Evolutionary conservation across 2,113 vertebrate genomes (phyloP).

Genomic region (Xenopus tropicalis): DNA sequence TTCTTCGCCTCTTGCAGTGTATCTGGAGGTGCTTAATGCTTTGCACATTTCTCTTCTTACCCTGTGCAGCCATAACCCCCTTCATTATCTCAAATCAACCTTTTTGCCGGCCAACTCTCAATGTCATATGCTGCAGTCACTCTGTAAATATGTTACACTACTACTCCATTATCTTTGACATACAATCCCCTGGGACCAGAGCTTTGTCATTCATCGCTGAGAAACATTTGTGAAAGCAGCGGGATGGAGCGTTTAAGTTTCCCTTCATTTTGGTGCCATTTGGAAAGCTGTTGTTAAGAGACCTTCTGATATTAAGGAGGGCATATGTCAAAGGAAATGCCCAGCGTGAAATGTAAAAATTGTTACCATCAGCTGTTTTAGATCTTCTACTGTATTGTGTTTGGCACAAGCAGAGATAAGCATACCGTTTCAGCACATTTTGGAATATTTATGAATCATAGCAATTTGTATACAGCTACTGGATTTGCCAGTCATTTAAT

Average conservation of each 20-base stretch:
- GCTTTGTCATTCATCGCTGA: background rate
- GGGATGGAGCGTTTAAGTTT: background rate
- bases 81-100: background rate
- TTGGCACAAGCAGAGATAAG: too few relatives aligned
- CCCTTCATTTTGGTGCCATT: background rate
- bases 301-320: background rate
- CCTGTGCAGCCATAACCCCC: background rate
- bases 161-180: background rate
- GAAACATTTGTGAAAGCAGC: background rate
- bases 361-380: too few relatives aligned
- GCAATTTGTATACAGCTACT: too few relatives aligned
- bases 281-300: background rate
- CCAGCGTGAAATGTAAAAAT: too few relatives aligned
- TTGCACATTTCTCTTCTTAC: background rate
- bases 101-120: background rate
- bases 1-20: background rate
- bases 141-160: background rate
- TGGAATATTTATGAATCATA: too few relatives aligned
- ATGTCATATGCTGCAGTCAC: background rate
- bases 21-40: background rate
- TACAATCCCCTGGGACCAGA: background rate
- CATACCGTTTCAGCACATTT: too few relatives aligned
- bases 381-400: too few relatives aligned
- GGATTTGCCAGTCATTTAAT: too few relatives aligned
- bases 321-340: background rate